These are phyloP conservation scores for Caenorhabditis inopinata DNA, from an alignment of 1,140 invertebrate genomes.

Conservation along the genomic window DNA sequence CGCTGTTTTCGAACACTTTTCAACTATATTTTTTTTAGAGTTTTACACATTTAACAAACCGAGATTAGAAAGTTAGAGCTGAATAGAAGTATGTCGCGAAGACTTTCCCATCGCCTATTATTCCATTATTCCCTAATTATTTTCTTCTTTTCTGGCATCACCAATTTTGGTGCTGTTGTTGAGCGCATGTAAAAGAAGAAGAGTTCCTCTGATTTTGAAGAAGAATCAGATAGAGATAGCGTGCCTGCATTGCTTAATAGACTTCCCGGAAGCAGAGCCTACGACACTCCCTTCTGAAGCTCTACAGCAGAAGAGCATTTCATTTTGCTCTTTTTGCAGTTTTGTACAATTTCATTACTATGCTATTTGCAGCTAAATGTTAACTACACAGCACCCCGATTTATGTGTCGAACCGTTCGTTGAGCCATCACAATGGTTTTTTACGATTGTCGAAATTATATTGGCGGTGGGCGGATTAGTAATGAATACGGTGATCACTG, in stretches of 20 bases:
- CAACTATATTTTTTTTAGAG: too few species aligned
- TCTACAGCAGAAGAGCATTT: background rate
- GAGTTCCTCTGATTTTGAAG: slow-evolving; percentile 2
- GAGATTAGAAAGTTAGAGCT: too few species aligned
- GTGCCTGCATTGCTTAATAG: slow-evolving; percentile 31
- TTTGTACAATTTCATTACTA: background rate
- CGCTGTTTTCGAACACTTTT: too few species aligned
- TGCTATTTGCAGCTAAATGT: background rate
- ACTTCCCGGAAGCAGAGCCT: slow-evolving; percentile 6
- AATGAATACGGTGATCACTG: background rate
- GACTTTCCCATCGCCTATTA: too few species aligned
- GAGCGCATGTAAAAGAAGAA: background rate
- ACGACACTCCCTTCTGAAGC: background rate
- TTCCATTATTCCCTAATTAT: too few species aligned
- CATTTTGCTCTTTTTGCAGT: background rate
- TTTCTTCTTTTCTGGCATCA: too few species aligned
- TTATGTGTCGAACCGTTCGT: slow-evolving; percentile 2
- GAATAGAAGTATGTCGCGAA: too few species aligned
- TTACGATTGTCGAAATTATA: background rate
- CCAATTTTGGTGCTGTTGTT: background rate
- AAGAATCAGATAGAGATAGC: slow-evolving; percentile 27
- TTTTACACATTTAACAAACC: too few species aligned
- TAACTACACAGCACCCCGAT: background rate
- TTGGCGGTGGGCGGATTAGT: background rate
- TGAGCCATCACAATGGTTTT: slow-evolving; percentile 18